Conservation (phyloP, 2,888 invertebrate genomes). For the Drosophila prostipennis region DNA sequence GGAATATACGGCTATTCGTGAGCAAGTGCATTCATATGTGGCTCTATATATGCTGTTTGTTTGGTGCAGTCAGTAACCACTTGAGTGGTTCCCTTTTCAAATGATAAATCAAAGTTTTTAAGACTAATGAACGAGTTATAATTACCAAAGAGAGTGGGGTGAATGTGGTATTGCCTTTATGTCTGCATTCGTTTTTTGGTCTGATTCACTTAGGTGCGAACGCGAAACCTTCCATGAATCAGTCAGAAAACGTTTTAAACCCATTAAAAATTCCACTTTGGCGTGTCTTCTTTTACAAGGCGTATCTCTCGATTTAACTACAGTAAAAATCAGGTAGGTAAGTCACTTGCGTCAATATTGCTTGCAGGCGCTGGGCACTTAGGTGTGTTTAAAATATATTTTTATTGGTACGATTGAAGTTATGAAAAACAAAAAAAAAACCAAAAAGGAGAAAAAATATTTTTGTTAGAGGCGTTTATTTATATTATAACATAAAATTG, state of each 20-base stretch:
- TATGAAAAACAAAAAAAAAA: not conserved
- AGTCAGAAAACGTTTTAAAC: constrained; percentile 5
- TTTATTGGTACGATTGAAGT: not conserved
- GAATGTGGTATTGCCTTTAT: not conserved
- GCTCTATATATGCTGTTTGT: not conserved
- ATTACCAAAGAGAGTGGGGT: not conserved
- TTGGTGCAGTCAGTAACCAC: constrained; percentile 1
- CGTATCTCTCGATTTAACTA: constrained; percentile 17
- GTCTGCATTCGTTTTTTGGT: constrained; percentile 10
- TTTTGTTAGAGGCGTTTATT: no score
- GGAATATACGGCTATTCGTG: not conserved
- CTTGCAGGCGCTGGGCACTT: not conserved
- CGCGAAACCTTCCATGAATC: constrained; percentile 22
- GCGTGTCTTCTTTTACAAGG: constrained; percentile 17
- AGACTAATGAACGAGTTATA: constrained; percentile 11
- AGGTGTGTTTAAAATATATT: constrained; percentile 1
- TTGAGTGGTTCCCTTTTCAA: constrained; percentile 13
- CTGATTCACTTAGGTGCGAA: constrained; percentile 33
- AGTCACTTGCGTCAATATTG: constrained; percentile 10
- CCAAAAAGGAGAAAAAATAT: no score
- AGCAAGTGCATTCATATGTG: constrained; percentile 4
- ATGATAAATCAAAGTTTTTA: constrained; percentile 5
- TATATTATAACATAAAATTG: no score
- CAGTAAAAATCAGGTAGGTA: constrained; percentile 18
- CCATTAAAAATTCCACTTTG: constrained; percentile 31